Evolutionary conservation across 1,140 invertebrate genomes (phyloP).

Genomic region (Frieseomelitta varia): DNA sequence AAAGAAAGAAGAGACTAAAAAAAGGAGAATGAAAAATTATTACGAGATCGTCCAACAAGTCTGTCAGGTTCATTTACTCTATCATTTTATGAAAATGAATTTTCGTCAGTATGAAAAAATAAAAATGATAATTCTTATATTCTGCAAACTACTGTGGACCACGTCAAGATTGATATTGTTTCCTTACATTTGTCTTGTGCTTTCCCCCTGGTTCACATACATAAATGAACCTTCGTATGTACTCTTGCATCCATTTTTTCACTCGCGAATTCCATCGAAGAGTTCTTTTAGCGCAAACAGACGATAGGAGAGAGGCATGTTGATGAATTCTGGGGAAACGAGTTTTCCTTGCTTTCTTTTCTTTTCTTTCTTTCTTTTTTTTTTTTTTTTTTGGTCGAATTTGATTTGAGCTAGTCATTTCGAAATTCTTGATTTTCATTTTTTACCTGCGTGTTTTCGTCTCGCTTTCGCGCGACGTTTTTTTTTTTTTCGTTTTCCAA

Average conservation of each 20-base stretch:
- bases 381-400: background rate
- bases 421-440: background rate
- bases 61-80: conserved; percentile 46
- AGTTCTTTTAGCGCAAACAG: conserved; percentile 45
- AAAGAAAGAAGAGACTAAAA: conserved; percentile 3
- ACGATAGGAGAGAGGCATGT: conserved; percentile 28
- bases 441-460: background rate
- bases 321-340: conserved; percentile 28
- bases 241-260: conserved; percentile 29
- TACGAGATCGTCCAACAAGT: conserved; percentile 30
- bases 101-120: conserved; percentile 75
- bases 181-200: conserved; percentile 70
- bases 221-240: conserved; percentile 20
- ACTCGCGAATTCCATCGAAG: conserved; percentile 1
- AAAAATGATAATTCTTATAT: conserved; percentile 73
- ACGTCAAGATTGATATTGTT: conserved; percentile 71
- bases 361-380: too few relatives aligned
- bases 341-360: background rate
- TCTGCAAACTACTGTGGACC: conserved; percentile 77
- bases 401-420: background rate
- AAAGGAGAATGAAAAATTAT: background rate
- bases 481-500: conserved; percentile 5
- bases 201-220: conserved; percentile 26
- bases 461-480: background rate
- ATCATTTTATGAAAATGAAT: conserved; percentile 73